Percentiles rank a stretch among this genome's conserved stretches.
phyloP scores from a whole-genome alignment of 2,797 vertebrate species.

The Benthosema pterotum region DNA sequence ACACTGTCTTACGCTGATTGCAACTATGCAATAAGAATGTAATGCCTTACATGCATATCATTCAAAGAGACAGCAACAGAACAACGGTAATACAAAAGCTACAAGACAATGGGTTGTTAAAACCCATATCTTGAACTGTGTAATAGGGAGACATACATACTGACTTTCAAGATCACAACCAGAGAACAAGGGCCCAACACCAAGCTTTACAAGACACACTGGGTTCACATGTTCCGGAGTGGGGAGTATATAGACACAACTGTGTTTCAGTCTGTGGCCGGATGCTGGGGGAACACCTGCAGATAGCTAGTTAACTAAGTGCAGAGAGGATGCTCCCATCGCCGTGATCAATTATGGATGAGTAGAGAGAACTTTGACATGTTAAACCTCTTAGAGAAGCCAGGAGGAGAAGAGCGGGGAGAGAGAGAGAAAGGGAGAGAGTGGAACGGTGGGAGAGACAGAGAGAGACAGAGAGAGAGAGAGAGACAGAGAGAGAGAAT shows the following conservation, averaged over 20 bases:
- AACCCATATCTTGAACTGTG: constrained; percentile 42
- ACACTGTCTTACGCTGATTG: neutral
- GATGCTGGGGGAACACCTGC: constrained; percentile 80
- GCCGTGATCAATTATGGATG: constrained; percentile 83
- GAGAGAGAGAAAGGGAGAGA: constrained; percentile 45
- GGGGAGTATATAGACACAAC: constrained; percentile 43
- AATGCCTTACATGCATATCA: neutral
- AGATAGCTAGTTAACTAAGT: constrained; percentile 82
- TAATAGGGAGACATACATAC: constrained; percentile 50
- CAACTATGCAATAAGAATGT: neutral
- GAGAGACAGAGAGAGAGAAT: neutral
- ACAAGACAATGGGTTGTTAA: constrained; percentile 58
- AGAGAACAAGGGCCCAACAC: constrained; percentile 63
- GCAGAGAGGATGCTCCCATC: constrained; percentile 74
- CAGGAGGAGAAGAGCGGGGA: constrained; percentile 59
- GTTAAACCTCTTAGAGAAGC: constrained; percentile 83
- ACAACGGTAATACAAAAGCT: constrained; percentile 33
- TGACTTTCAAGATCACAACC: constrained; percentile 48
- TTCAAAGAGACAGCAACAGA: constrained; percentile 27
- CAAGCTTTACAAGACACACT: constrained; percentile 62
- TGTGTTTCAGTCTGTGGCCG: constrained; percentile 63
- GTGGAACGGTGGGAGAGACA: constrained; percentile 34
- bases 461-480: neutral
- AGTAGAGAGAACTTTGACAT: constrained; percentile 81
- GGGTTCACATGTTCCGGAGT: constrained; percentile 61